Evolutionary conservation across 1,140 invertebrate genomes (phyloP).

Genomic region (Holcopasites calliopsidis): DNA sequence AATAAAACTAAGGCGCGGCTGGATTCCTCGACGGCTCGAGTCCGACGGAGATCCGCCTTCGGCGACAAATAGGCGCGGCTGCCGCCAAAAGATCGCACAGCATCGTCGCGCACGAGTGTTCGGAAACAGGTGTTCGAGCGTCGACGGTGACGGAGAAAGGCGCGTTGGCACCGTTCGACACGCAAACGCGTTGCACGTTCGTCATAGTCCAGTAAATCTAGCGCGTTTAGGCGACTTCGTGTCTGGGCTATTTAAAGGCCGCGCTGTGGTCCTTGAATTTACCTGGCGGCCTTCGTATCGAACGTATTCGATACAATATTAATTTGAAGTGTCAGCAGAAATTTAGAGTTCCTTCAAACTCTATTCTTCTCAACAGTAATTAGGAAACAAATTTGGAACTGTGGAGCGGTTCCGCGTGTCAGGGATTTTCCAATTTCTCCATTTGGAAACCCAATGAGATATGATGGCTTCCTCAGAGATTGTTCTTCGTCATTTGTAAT

Average conservation of each 20-base stretch:
- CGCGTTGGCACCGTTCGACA: conserved; percentile 24
- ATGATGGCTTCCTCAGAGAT: neutral
- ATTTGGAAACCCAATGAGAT: neutral
- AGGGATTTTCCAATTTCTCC: too few species aligned
- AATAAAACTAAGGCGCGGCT: conserved; percentile 21
- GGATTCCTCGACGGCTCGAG: neutral
- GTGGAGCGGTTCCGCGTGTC: neutral
- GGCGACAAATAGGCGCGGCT: conserved; percentile 26
- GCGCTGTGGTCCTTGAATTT: neutral
- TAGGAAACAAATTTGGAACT: neutral
- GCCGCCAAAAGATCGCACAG: neutral
- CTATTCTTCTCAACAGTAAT: neutral
- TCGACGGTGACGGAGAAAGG: conserved; percentile 19
- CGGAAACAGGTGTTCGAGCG: conserved; percentile 29
- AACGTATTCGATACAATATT: neutral
- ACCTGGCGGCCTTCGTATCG: neutral
- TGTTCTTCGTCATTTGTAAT: neutral
- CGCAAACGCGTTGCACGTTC: neutral
- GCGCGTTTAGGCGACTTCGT: neutral
- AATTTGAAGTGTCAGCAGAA: neutral
- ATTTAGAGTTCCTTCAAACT: neutral
- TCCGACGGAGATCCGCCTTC: neutral
- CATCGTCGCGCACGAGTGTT: neutral
- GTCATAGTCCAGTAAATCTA: conserved; percentile 5
- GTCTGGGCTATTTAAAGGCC: conserved; percentile 16